Evolutionary conservation across 2,888 invertebrate species (phyloP), one percentile per base, ranked within the genome.

Genomic region (Drosophila kambysellisi): DNA sequence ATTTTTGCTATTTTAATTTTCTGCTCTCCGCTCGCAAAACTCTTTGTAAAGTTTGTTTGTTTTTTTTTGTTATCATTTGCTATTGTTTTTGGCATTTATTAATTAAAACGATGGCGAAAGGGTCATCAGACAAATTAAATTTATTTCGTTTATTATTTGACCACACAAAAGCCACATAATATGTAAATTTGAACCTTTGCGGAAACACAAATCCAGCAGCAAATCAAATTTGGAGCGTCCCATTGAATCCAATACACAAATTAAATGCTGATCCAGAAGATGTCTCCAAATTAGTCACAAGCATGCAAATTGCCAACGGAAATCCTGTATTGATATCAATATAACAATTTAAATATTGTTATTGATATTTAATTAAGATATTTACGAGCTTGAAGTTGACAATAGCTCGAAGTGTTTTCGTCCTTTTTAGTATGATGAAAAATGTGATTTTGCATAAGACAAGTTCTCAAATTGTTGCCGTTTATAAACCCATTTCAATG

Each of bases 101-200:
- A 90, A 88, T 88, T 88, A 81, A 83, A 83, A 58, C 57, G 64
- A 71, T 70, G 70, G 29, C 37, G 71, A 75, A 74, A 79, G 64
- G 79, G 74, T 65, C 71, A 66, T 61, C 37, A 56, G 51, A 51
- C 62, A 50, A 68, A 61, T 75, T 56, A 62, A 57, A 70, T 75
- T 56, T 53, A 63, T 71, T 66, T 66, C 29, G 53, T 66, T 77
- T 76, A 54, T 77, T 61, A 15, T 46, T 78, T 46, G 53, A 50
- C 35, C 33, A 32, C 74, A 73, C 43, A 73, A 57, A 70, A 52
- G 33, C 48, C 32, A 25, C 33, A 70, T 39, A 76, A 68, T 74
- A 78, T 78, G 79, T 37, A 78, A 78, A 78, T 78, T 53, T 37
- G 7, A 43, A 29, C 32, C 20, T 66, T 43, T 11, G 51, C 70